Evolutionary conservation across 2,888 invertebrate genomes (phyloP).

Genomic region (Boloria selene): DNA sequence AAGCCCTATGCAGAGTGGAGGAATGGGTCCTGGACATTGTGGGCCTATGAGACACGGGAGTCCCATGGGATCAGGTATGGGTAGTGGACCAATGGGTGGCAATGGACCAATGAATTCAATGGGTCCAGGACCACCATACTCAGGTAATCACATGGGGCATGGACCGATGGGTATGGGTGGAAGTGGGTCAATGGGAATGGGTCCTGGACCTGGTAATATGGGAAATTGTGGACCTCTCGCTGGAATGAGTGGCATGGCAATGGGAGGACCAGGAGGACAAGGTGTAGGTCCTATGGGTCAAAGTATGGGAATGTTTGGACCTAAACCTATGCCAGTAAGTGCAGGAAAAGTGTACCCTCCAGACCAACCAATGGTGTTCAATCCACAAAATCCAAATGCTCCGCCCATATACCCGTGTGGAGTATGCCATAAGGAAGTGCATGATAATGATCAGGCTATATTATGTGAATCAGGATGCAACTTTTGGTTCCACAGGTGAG

Average conservation of each 20-base stretch:
- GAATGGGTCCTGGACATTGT: constrained; percentile 79
- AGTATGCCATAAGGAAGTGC: constrained; percentile 98
- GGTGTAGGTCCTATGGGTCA: constrained; percentile 83
- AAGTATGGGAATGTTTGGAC: constrained; percentile 86
- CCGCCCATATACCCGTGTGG: constrained; percentile 99
- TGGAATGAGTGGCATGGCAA: constrained; percentile 80
- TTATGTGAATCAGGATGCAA: constrained; percentile 99
- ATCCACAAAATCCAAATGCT: constrained; percentile 98
- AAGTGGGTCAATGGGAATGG: constrained; percentile 75
- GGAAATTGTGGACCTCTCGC: constrained; percentile 77
- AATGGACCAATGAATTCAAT: constrained; percentile 77
- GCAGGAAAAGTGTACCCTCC: constrained; percentile 97
- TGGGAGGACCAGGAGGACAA: constrained; percentile 79
- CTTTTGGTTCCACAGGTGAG: constrained; percentile 98
- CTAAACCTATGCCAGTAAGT: constrained; percentile 95
- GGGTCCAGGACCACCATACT: constrained; percentile 77
- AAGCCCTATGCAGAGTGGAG: constrained; percentile 77
- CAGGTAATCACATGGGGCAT: constrained; percentile 77
- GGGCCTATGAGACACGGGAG: constrained; percentile 80
- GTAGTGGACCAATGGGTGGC: constrained; percentile 82
- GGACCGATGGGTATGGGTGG: constrained; percentile 80
- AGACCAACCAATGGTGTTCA: constrained; percentile 98
- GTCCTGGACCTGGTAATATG: constrained; percentile 76
- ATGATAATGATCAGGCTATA: constrained; percentile 99
- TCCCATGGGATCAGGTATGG: constrained; percentile 81